phyloP scores from a whole-genome alignment of 2,888 invertebrate genomes.

The Ophion costatus region DNA sequence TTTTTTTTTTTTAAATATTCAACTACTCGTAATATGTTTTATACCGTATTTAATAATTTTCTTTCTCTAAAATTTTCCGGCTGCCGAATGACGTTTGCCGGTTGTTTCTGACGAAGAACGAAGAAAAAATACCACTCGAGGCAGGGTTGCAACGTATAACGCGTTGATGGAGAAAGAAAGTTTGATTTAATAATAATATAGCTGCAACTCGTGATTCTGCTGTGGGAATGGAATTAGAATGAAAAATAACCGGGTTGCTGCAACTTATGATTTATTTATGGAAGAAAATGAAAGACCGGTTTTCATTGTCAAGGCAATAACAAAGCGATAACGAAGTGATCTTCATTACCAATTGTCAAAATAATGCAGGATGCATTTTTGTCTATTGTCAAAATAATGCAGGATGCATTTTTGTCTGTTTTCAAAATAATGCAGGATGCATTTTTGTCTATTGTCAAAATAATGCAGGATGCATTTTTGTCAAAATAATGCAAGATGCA shows the following conservation, averaged over 20 bases:
- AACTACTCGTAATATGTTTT: not conserved
- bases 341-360: not conserved
- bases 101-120: not conserved
- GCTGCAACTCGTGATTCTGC: not conserved
- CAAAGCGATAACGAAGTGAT: not conserved
- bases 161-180: not conserved
- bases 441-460: no score
- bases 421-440: no score
- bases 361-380: not conserved
- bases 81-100: constrained; percentile 16
- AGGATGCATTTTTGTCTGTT: no score
- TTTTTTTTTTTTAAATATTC: constrained; percentile 23
- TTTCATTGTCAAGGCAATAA: not conserved
- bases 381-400: no score
- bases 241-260: not conserved
- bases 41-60: not conserved
- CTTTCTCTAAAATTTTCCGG: not conserved
- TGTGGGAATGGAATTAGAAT: not conserved
- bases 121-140: constrained; percentile 1
- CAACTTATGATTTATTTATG: no score
- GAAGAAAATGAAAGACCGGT: not conserved
- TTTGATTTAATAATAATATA: not conserved
- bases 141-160: not conserved
- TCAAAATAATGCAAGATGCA: no score
- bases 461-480: no score